Base-by-base conservation (phyloP, 2,113 vertebrate species). In the Kryptolebias marmoratus region DNA sequence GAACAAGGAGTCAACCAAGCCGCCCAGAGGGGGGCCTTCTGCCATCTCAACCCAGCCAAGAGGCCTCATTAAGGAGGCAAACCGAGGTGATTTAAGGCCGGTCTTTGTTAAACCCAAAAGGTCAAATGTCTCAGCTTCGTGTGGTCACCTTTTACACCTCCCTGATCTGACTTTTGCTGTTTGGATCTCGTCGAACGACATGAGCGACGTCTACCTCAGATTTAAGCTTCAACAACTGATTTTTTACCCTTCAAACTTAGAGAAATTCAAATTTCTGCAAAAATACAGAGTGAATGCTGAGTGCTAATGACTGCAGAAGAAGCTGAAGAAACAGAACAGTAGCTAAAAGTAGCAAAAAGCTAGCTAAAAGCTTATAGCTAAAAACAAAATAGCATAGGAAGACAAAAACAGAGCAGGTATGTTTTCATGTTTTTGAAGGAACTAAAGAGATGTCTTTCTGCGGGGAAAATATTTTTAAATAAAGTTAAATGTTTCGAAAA, bases 121-220 rank as follows among this genome's bases (percentile, higher is more conserved):
- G 75, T 82, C 77, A 85, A 71, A 73, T 36, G 60, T 58, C 74
- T 88, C 77, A 83, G 83, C 83, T 84, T 45, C 8, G 10, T 52
- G 16, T 15, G 6, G 18, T 50, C 13, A 13, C 12, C 13, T 49
- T 22, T 49, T 49, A 49, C 14, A 49, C 49, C 18, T 22, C 7
- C 49, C 18, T 52, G 18, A 52, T n/a, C n/a, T 27, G 10, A n/a
- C 2, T 22, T 22, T 5, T 9, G 5, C 39, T 32, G 16, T 63
- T 77, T 77, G 68, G 39, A 55, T 27, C 60, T 61, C 28, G 59
- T 61, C n/a, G 28, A 62, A 48, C 44, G 30, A 30, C 4, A 30
- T 5, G 1, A 42, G 39, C 8, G 9, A 48, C 11, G 10, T 44
- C 30, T 47, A 52, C 58, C 44, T 48, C 39, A 39, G 8, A n/a